Evolutionary conservation across 2,797 vertebrate species (phyloP).

Genomic region (Rhabdophis nuchalis): DNA sequence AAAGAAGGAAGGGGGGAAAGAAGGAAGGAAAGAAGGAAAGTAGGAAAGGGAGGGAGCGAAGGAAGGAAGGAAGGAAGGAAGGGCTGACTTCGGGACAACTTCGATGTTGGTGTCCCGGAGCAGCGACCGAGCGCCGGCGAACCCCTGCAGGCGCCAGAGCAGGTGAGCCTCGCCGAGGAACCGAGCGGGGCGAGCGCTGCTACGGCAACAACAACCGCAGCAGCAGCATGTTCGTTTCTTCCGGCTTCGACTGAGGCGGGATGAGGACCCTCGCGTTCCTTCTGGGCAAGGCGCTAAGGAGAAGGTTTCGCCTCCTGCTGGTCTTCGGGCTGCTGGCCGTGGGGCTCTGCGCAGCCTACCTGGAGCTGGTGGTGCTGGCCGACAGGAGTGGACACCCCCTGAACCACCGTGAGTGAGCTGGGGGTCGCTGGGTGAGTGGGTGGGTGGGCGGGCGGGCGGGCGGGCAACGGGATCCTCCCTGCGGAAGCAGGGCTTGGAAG

Average conservation of each 20-base stretch:
- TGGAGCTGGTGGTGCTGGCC: constrained; percentile 65
- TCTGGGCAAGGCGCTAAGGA: constrained; percentile 58
- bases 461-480: not conserved
- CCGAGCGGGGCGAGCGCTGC: not conserved
- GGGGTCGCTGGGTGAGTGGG: not conserved
- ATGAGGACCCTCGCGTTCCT: constrained; percentile 41
- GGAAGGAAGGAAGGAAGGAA: not conserved
- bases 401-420: not conserved
- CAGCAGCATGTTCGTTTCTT: not conserved
- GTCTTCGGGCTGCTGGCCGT: constrained; percentile 45
- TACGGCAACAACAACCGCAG: not conserved
- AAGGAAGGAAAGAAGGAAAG: not conserved
- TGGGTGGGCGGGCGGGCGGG: not conserved
- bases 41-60: no score
- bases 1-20: not conserved
- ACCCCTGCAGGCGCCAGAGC: not conserved
- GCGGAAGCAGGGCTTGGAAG: not conserved
- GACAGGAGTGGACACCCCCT: not conserved
- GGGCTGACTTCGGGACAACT: not conserved
- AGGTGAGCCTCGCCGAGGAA: not conserved
- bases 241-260: not conserved
- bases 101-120: not conserved
- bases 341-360: constrained; percentile 69
- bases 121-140: not conserved
- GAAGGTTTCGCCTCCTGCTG: constrained; percentile 65